Base-by-base conservation (phyloP, 2,888 invertebrate species). In the Amiota mariae region DNA sequence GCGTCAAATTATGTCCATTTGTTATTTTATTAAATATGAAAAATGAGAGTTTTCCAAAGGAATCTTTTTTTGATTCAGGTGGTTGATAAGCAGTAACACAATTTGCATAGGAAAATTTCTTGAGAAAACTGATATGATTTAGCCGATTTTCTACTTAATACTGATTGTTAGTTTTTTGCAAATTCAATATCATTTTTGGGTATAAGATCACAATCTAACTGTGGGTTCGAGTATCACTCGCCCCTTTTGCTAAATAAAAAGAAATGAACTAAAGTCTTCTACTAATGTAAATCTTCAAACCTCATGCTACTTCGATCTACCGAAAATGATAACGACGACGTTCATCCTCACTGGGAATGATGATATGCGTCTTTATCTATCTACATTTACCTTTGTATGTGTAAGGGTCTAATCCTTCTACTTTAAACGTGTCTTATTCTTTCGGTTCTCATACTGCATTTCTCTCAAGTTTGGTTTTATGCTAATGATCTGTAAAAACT, bases 401-500 rank as follows among this genome's bases (percentile, higher is more conserved):
- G 12, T 12, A n/a, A 3, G 12, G 56, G 64, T 66, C 77, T 83
- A 83, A 83, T 83, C 83, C 86, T 78, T 82, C 72, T 66, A 24
- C 59, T 49, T 59, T 18, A 73, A n/a, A 36, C 0, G 11, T 54
- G 20, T 51, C 48, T 36, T 24, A 36, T 36, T 36, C 36, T 36
- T 36, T 36, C 8, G 36, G 2, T 36, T 36, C 36, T 36, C 6
- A 6, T 36, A 6, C 36, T 36, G 2, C 36, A 36, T 36, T 36
- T 6, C 36, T 36, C 20, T 59, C 59, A 18, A 59, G 46, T 80
- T 80, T 81, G 85, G 81, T 85, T 87, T 84, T 86, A 81, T 82
- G 86, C 87, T 87, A 85, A 85, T 87, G 85, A 85, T 86, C 82
- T 68, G 68, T 63, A 72, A 54, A 73, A 76, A 76, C 75, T 76